Base-by-base conservation (phyloP, 2,888 invertebrate genomes). In the Drosophila falleni region DNA sequence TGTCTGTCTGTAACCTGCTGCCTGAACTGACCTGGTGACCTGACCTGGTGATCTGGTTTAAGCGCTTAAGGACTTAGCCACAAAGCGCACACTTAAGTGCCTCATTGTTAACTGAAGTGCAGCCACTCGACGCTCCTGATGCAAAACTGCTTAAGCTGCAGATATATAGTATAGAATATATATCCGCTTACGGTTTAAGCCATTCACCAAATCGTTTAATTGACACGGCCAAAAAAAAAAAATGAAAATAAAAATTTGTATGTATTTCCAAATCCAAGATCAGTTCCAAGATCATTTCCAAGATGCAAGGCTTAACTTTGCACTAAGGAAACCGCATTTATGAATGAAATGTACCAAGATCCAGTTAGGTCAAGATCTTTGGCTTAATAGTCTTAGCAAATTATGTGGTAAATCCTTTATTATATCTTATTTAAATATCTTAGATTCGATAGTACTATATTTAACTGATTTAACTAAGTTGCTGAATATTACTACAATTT, bases 11-110 rank as follows among this genome's bases (percentile, higher is more conserved):
- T 55, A 63, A 74, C 62, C 44, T 63, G 59, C 62, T 37, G 44
- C 42, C 31, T 9, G 23, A 23, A 31, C 42, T 62, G 70, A 67
- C 53, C 70, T 59, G 88, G 65, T 31, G 23, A 23, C 42, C 31
- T 8, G 23, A 23, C 19, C 42, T 64, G 70, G 23, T 23, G 23
- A 67, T 53, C 70, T 59, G 88, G 67, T 78, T 58, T 80, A 88
- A 72, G 16, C 63, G 81, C 70, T 72, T 87, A 80, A 65, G 65
- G 71, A 44, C 83, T 86, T 80, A 75, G 56, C 60, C 58, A 75
- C 73, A 80, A 83, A 66, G 81, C 74, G 47, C 56, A 61, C 83
- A 75, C 81, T 84, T 78, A 83, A 89, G 87, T 86, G 84, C 69
- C 59, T 59, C 37, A 79, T 89, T 89, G 87, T 84, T 41, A 19